A percentile compares a stretch with the other conserved stretches of the same genome.
These are phyloP conservation scores for Ectemnius cavifrons DNA, from an alignment of 2,888 invertebrate species.

Conservation along the genomic window DNA sequence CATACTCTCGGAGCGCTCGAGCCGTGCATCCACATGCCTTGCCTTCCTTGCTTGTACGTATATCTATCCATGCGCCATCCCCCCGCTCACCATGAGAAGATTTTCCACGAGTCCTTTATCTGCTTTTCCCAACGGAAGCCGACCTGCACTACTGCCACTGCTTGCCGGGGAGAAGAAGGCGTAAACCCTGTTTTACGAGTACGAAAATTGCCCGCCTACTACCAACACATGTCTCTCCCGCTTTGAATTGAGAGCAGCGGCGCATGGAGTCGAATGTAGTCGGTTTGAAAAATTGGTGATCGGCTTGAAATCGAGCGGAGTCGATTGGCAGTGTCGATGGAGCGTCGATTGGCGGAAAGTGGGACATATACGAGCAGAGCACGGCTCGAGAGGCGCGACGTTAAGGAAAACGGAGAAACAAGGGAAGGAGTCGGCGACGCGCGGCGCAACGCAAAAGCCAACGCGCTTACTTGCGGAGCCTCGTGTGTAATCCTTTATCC, in stretches of 20 bases:
- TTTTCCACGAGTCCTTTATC: background rate
- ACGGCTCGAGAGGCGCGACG: slow-evolving; percentile 3
- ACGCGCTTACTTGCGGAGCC: slow-evolving; percentile 18
- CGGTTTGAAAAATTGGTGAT: background rate
- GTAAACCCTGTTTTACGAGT: background rate
- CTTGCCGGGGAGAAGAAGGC: too few species aligned
- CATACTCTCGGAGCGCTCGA: background rate
- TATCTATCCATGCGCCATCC: background rate
- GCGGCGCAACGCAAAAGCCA: slow-evolving; percentile 16
- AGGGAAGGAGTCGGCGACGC: slow-evolving; percentile 24
- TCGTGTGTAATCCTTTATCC: slow-evolving; percentile 72
- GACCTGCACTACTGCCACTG: background rate
- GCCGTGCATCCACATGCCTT: background rate
- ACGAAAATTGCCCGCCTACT: background rate
- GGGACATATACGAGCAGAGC: slow-evolving; percentile 1
- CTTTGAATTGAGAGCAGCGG: slow-evolving; percentile 27
- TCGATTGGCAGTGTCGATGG: background rate
- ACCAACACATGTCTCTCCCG: slow-evolving; percentile 10
- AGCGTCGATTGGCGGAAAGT: background rate
- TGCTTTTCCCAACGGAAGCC: slow-evolving; percentile 27
- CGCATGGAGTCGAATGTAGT: background rate
- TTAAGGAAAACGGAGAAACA: slow-evolving; percentile 37
- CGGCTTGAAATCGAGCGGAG: background rate
- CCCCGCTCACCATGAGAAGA: background rate
- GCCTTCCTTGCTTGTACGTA: background rate